A percentile compares a stretch with the other conserved stretches of the same genome.
These are phyloP conservation scores for Anthoscopus minutus DNA, from an alignment of 2,113 vertebrate species.

Conservation along the genomic window DNA sequence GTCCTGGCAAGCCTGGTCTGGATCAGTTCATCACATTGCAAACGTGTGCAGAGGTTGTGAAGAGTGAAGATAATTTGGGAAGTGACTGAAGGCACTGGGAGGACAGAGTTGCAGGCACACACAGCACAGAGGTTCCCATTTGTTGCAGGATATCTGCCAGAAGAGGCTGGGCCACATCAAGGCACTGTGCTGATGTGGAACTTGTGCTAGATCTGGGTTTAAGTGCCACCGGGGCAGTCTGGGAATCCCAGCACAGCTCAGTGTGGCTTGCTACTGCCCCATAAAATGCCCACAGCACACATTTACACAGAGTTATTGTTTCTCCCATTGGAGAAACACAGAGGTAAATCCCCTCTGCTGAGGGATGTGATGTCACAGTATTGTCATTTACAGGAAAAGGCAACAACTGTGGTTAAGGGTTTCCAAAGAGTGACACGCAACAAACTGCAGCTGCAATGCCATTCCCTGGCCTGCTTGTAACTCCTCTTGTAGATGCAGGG, in stretches of 20 bases:
- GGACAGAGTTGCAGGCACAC: background rate
- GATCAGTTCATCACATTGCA: background rate
- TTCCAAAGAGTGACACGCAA: background rate
- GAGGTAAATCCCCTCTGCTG: background rate
- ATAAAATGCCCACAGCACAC: background rate
- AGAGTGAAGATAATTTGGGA: background rate
- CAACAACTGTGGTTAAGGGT: background rate
- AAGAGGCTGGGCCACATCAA: background rate
- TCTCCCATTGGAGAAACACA: background rate
- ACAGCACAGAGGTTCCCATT: background rate
- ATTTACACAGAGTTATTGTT: background rate
- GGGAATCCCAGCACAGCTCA: background rate
- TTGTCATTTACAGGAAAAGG: background rate
- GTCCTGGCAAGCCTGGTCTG: background rate
- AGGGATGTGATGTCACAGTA: background rate
- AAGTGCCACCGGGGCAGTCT: background rate
- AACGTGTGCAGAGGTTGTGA: background rate
- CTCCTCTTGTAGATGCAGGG: background rate
- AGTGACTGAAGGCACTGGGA: background rate
- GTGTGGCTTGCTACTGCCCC: rapidly evolving
- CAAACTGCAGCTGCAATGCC: background rate
- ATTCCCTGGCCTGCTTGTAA: background rate
- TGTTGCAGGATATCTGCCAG: background rate
- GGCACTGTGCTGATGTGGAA: background rate
- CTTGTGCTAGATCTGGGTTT: background rate